Evolutionary conservation across 2,888 invertebrate species (phyloP).

Genomic region (Perizoma affinitatum): DNA sequence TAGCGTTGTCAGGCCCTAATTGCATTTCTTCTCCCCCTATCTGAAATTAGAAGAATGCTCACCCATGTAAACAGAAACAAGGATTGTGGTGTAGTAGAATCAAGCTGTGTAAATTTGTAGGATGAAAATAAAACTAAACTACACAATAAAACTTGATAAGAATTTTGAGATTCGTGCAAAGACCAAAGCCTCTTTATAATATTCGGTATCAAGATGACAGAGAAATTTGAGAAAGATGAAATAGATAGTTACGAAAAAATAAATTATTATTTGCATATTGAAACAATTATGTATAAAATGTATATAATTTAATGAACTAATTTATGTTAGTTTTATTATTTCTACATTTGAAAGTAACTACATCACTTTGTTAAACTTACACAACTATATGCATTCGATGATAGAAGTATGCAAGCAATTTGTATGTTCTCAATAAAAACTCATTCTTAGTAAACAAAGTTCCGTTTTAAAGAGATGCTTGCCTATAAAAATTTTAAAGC

Average conservation of each 20-base stretch:
- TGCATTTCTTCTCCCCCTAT: conserved; percentile 82
- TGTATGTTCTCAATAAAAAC: conserved; percentile 28
- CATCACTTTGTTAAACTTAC: conserved; percentile 53
- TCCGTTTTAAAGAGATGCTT: conserved; percentile 60
- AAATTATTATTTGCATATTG: conserved; percentile 53
- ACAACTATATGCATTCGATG: conserved; percentile 40
- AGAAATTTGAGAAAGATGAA: conserved; percentile 42
- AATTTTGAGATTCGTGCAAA: conserved; percentile 64
- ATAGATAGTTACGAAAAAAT: conserved; percentile 45
- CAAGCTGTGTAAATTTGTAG: conserved; percentile 31
- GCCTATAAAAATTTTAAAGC: conserved; percentile 20
- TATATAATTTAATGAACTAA: conserved; percentile 64
- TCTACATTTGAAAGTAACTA: conserved; percentile 50
- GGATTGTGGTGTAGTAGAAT: conserved; percentile 42
- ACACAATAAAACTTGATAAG: conserved; percentile 44
- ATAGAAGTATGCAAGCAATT: conserved; percentile 36
- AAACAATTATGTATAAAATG: conserved; percentile 62
- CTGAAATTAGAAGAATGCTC: conserved; percentile 84
- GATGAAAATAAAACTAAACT: conserved; percentile 43
- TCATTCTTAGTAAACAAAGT: conserved; percentile 37
- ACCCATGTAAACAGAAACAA: conserved; percentile 78
- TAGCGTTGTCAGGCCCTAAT: conserved; percentile 80
- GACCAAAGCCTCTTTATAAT: conserved; percentile 83
- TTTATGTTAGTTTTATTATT: conserved; percentile 56
- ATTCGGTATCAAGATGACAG: conserved; percentile 60